Conservation (phyloP, 2,888 invertebrate genomes). For the Athripsodes cinereus region DNA sequence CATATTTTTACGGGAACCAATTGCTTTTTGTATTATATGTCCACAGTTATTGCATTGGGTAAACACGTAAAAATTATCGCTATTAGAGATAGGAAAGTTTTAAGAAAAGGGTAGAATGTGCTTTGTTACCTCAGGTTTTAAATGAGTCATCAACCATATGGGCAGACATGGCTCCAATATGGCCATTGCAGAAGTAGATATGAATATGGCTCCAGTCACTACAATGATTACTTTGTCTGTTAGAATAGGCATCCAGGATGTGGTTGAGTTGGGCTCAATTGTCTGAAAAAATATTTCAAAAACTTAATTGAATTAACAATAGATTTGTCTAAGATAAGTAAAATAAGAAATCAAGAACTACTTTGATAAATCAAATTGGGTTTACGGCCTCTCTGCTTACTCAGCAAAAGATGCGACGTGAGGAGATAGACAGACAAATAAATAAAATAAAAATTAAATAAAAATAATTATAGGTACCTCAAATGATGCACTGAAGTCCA, state of each 20-base stretch:
- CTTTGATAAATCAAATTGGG: not conserved
- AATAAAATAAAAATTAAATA: not conserved
- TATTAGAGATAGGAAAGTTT: no score
- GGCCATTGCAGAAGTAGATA: constrained; percentile 77
- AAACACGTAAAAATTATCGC: no score
- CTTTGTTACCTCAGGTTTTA: constrained; percentile 52
- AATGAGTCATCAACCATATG: constrained; percentile 67
- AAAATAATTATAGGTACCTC: constrained; percentile 14
- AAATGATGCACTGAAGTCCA: constrained; percentile 33
- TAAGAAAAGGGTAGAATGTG: no score
- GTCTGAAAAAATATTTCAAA: constrained; percentile 10
- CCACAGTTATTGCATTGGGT: no score
- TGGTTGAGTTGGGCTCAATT: constrained; percentile 25
- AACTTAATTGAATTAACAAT: no score
- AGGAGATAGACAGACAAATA: no score
- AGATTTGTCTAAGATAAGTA: not conserved
- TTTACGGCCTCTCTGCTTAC: no score
- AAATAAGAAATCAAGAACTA: not conserved
- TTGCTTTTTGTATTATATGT: no score
- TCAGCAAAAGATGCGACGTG: no score
- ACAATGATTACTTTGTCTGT: constrained; percentile 58
- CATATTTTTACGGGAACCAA: no score
- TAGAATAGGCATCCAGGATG: constrained; percentile 52
- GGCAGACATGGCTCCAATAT: constrained; percentile 78
- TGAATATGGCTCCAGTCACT: constrained; percentile 63